Evolutionary conservation across 2,797 vertebrate genomes (phyloP).

Genomic region (Limosa lapponica): DNA sequence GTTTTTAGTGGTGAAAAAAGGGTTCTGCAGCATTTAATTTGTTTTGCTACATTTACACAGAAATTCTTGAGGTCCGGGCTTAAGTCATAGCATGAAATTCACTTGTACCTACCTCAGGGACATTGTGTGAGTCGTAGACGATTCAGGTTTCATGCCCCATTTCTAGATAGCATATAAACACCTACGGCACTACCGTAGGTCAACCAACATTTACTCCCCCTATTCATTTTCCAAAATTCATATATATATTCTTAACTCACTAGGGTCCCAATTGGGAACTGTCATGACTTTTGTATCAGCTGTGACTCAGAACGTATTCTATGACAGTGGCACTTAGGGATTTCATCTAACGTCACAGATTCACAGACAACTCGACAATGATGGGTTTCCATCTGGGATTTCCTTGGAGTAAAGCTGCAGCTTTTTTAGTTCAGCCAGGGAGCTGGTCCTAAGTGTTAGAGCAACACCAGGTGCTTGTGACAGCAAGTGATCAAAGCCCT

Average conservation of each 20-base stretch:
- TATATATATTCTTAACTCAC: background rate
- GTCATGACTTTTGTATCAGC: conserved; percentile 15
- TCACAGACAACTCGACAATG: background rate
- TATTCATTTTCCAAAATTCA: background rate
- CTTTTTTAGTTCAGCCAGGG: background rate
- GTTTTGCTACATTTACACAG: background rate
- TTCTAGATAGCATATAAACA: background rate
- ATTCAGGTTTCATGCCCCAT: background rate
- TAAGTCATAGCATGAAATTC: background rate
- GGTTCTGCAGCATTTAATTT: background rate
- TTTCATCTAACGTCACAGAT: background rate
- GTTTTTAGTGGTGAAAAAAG: background rate
- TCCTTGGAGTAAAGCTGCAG: background rate
- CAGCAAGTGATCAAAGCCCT: background rate
- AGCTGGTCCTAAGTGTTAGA: background rate
- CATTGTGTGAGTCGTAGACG: background rate
- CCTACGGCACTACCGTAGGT: background rate
- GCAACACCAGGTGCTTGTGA: conserved; percentile 3
- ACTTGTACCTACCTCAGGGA: background rate
- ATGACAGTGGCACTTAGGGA: background rate
- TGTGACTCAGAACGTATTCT: background rate
- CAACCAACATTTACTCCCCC: background rate
- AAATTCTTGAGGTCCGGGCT: background rate
- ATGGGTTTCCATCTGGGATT: conserved; percentile 19
- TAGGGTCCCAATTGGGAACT: background rate